phyloP scores from a whole-genome alignment of 2,888 invertebrate species.

The Ischnura elegans region DNA sequence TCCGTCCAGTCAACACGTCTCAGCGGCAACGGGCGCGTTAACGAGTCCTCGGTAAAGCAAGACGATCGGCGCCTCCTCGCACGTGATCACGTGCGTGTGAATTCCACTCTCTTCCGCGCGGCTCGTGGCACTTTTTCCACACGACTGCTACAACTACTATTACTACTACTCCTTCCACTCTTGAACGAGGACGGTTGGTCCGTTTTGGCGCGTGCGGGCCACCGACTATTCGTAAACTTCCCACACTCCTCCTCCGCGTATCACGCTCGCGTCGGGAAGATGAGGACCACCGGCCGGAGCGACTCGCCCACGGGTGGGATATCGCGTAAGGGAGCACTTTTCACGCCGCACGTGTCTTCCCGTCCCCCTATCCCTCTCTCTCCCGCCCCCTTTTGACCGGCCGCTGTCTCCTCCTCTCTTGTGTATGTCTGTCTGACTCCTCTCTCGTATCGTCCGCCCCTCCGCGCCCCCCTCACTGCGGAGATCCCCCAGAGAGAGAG shows the following conservation, averaged over 20 bases:
- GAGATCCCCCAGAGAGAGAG: background rate
- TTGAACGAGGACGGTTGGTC: constrained; percentile 16
- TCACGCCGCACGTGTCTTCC: constrained; percentile 57
- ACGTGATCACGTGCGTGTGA: constrained; percentile 46
- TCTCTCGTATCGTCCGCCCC: background rate
- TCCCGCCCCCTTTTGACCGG: background rate
- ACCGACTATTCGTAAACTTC: constrained; percentile 4
- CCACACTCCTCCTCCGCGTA: background rate
- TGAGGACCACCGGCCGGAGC: background rate
- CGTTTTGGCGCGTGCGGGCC: constrained; percentile 27
- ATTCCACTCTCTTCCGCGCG: background rate
- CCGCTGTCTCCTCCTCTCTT: constrained; percentile 1
- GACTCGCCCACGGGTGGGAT: constrained; percentile 13
- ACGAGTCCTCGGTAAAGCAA: background rate
- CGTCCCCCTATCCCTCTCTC: background rate
- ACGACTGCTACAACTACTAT: background rate
- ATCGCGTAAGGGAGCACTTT: constrained; percentile 38
- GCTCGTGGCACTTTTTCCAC: constrained; percentile 45
- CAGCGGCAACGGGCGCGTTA: background rate
- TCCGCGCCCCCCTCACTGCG: constrained; percentile 46
- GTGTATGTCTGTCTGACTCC: background rate
- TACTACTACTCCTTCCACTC: background rate
- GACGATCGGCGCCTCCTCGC: background rate
- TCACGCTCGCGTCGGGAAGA: background rate
- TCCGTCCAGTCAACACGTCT: background rate